Percentiles rank a stretch among this genome's conserved stretches.
Conservation (phyloP, 2,113 vertebrate genomes). For the Siphamia tubifer region DNA sequence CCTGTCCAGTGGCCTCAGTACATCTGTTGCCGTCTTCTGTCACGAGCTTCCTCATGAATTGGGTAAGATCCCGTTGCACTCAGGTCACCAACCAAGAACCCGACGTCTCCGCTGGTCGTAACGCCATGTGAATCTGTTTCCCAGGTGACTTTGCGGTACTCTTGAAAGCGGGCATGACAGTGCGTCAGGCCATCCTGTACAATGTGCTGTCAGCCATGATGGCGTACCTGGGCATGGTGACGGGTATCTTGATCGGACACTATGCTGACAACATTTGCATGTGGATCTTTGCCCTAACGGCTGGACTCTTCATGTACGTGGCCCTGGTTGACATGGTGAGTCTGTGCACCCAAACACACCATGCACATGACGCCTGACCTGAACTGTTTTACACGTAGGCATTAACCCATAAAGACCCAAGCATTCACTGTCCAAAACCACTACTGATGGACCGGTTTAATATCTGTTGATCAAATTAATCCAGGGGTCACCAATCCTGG, state of each 20-base stretch:
- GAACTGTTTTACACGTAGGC: too few relatives aligned
- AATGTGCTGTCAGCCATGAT: slow-evolving; percentile 93
- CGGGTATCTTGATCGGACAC: slow-evolving; percentile 93
- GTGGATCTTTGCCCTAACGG: slow-evolving; percentile 98
- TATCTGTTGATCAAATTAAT: too few relatives aligned
- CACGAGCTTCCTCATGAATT: slow-evolving; percentile 96
- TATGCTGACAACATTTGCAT: slow-evolving; percentile 94
- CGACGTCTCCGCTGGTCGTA: too few relatives aligned
- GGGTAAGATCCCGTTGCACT: slow-evolving; percentile 88
- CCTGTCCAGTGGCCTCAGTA: slow-evolving; percentile 94
- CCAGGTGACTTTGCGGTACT: slow-evolving; percentile 96
- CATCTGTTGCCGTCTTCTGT: slow-evolving; percentile 97
- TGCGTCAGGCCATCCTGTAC: slow-evolving; percentile 94
- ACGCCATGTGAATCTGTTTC: background rate
- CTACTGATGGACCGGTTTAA: too few relatives aligned
- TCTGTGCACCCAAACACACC: background rate
- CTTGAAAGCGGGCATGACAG: slow-evolving; percentile 95
- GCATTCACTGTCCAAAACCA: too few relatives aligned
- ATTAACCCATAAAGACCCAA: too few relatives aligned
- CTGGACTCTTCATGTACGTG: slow-evolving; percentile 97
- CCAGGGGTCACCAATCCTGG: too few relatives aligned
- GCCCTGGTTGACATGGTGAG: slow-evolving; percentile 99
- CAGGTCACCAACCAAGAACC: too few relatives aligned
- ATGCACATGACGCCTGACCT: too few relatives aligned
- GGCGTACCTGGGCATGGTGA: slow-evolving; percentile 92